A percentile compares a stretch with the other conserved stretches of the same genome.
phyloP scores from a whole-genome alignment of 1,140 invertebrate genomes.

The Bombus terrestris region DNA sequence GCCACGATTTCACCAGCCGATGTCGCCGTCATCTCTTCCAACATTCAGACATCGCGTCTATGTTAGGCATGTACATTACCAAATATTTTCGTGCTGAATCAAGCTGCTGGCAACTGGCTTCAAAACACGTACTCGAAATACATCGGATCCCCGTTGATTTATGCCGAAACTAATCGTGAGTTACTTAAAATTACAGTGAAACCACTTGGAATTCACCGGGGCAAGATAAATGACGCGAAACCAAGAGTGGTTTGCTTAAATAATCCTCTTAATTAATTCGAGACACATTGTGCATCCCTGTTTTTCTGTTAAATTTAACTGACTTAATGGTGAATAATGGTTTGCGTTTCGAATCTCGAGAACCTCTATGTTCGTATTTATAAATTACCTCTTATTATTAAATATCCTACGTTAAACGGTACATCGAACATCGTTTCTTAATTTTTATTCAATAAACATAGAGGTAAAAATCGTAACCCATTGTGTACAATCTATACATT shows the following conservation, averaged over 20 bases:
- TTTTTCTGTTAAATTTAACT: slow-evolving; percentile 10
- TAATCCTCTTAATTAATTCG: slow-evolving; percentile 32
- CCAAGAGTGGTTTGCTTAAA: slow-evolving; percentile 4
- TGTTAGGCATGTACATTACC: slow-evolving; percentile 5
- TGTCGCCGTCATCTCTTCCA: neutral
- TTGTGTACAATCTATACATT: too few species aligned
- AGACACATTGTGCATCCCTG: neutral
- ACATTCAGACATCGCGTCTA: slow-evolving; percentile 21
- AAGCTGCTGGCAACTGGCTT: slow-evolving; percentile 29
- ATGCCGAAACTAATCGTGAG: slow-evolving; percentile 31
- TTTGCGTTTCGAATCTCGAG: neutral
- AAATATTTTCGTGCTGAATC: slow-evolving; percentile 37
- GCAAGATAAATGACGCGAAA: slow-evolving; percentile 31
- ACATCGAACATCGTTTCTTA: neutral
- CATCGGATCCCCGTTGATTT: slow-evolving; percentile 40
- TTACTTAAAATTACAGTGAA: slow-evolving; percentile 37
- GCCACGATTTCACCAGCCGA: slow-evolving; percentile 1
- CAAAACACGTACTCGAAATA: slow-evolving; percentile 37
- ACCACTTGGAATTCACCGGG: neutral
- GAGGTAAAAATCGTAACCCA: too few species aligned
- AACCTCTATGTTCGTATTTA: neutral
- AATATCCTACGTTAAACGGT: neutral
- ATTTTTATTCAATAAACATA: neutral
- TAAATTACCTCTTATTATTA: neutral
- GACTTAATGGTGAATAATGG: slow-evolving; percentile 1